Base-by-base conservation (phyloP, 2,113 vertebrate genomes). In the Prunella himalayana region DNA sequence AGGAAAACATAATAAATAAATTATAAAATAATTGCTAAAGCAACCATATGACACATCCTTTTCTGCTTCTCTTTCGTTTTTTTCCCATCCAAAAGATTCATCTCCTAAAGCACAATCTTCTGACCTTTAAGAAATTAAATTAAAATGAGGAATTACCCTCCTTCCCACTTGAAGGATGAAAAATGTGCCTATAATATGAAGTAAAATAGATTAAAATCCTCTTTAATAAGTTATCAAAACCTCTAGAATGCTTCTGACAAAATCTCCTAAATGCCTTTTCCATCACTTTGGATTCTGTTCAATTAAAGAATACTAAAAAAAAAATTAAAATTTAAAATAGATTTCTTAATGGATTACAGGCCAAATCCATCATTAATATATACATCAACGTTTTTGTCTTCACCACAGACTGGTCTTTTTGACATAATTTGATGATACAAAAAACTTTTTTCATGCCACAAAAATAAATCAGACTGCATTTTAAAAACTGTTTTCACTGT, bases 51-150 rank as follows among this genome's bases (percentile, higher is more conserved):
- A 79, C 82, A 92, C 23, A 91, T 85, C 28, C 7, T 70, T 4
- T 90, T 75, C 25, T 75, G 7, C 10, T 68, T 83, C 47, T 77
- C 18, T 86, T 94, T 92, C 19, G 11, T 54, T 66, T 85, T 47
- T 86, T 68, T 77, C 23, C 42, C 6, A 69, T 91, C 16, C 50
- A 65, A 83, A 90, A 86, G 44, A 66, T 78, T 91, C 4, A 79
- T 88, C 65, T 91, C 44, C 86, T 86, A 22, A 84, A 96, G 47
- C 71, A 78, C 59, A 91, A 80, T 79, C 68, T 59, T 91, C 41
- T 91, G 88, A 93, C 66, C 79, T 95, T 90, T 92, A 79, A 33
- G 59, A 82, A 91, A 93, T 88, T 72, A 96, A 93, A 93, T 69
- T 75, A 86, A 91, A 64, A 87, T 63, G 41, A 96, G 33, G 6